phyloP scores from a whole-genome alignment of 2,888 invertebrate species.

The Lepidochrysops patricia region DNA sequence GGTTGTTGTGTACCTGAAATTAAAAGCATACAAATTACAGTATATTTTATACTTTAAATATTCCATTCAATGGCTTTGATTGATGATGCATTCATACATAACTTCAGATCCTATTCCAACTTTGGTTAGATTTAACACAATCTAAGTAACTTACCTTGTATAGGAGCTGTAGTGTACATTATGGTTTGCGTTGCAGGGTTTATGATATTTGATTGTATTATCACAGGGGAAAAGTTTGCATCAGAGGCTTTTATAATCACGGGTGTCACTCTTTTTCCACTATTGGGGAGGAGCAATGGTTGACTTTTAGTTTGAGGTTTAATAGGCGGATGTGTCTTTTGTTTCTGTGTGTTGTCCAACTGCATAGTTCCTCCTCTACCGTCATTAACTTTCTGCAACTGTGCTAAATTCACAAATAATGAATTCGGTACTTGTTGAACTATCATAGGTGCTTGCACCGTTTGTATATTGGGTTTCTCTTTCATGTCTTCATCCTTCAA shows the following conservation, averaged over 20 bases:
- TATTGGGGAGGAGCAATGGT: conserved; percentile 54
- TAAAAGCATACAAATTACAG: not conserved
- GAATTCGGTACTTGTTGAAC: conserved; percentile 61
- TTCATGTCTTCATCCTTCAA: conserved; percentile 38
- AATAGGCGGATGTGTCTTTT: conserved; percentile 37
- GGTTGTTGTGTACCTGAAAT: conserved; percentile 45
- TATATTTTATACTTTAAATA: not conserved
- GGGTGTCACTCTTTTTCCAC: conserved; percentile 51
- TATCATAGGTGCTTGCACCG: conserved; percentile 49
- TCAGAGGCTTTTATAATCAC: conserved; percentile 58
- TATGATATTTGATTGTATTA: conserved; percentile 78
- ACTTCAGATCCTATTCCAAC: not conserved
- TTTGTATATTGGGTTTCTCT: conserved; percentile 46
- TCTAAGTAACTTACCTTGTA: conserved; percentile 45
- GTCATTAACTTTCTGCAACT: conserved; percentile 50
- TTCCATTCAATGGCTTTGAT: not conserved
- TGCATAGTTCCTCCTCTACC: conserved; percentile 42
- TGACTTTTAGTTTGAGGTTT: conserved; percentile 41
- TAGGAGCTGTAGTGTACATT: conserved; percentile 63
- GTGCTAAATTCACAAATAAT: conserved; percentile 55
- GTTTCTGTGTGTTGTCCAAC: conserved; percentile 41
- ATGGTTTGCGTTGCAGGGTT: conserved; percentile 66
- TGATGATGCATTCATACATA: not conserved
- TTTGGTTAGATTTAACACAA: too few species aligned
- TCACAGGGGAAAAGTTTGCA: conserved; percentile 72